phyloP scores from a whole-genome alignment of 2,888 invertebrate genomes.

The Ditula angustiorana region DNA sequence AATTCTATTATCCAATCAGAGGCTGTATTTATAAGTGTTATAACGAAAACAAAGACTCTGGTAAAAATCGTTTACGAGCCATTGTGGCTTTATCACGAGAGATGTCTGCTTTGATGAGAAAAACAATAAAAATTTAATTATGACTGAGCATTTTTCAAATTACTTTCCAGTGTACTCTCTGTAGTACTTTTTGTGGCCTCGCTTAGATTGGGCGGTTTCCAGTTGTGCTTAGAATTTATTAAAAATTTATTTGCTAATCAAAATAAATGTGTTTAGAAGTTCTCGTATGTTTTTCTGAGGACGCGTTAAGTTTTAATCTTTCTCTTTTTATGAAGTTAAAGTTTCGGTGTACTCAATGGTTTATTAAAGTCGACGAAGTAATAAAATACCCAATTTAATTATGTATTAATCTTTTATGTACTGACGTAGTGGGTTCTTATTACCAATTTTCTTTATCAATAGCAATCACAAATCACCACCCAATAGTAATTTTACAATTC shows the following conservation, averaged over 20 bases:
- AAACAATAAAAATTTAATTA: slow-evolving; percentile 37
- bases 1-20: slow-evolving; percentile 5
- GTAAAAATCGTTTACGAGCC: slow-evolving; percentile 30
- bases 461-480: too few species aligned
- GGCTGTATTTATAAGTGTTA: slow-evolving; percentile 3
- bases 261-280: background rate
- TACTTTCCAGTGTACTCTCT: background rate
- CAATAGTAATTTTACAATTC: too few species aligned
- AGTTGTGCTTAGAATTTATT: too few species aligned
- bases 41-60: slow-evolving; percentile 24
- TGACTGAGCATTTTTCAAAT: slow-evolving; percentile 21
- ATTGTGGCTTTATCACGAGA: slow-evolving; percentile 31
- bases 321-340: too few species aligned
- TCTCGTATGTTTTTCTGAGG: too few species aligned
- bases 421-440: too few species aligned
- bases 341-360: too few species aligned
- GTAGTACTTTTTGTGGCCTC: background rate
- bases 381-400: too few species aligned
- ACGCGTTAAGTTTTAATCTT: too few species aligned
- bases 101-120: slow-evolving; percentile 26
- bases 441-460: too few species aligned
- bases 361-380: too few species aligned
- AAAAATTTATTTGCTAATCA: background rate
- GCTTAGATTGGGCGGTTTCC: background rate
- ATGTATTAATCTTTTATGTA: too few species aligned